phyloP scores from a whole-genome alignment of 2,888 invertebrate species.

The Xanthia icteritia region DNA sequence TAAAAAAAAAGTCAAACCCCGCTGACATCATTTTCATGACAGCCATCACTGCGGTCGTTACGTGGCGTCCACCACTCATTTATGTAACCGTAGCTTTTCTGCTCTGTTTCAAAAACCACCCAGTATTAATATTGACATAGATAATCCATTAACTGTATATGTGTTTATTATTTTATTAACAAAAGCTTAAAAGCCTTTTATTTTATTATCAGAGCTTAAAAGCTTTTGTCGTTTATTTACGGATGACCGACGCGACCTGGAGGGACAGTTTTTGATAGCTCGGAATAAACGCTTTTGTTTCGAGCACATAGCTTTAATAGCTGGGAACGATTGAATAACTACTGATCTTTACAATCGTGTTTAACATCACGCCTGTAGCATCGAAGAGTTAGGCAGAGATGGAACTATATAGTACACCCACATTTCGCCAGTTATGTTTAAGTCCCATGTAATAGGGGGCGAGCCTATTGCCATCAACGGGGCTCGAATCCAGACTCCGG shows the following conservation, averaged over 20 bases:
- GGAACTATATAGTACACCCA: too few species aligned
- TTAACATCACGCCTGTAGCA: too few species aligned
- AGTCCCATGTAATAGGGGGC: too few species aligned
- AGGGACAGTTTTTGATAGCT: conserved; percentile 9
- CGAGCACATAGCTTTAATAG: background rate
- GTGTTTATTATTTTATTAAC: conserved; percentile 23
- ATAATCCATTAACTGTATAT: conserved; percentile 35
- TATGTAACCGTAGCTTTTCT: background rate
- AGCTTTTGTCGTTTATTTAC: conserved; percentile 31
- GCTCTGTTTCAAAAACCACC: background rate
- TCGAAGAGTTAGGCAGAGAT: too few species aligned
- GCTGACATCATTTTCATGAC: too few species aligned
- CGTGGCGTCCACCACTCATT: too few species aligned
- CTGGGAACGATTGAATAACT: conserved; percentile 5
- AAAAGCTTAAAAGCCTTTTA: conserved; percentile 29
- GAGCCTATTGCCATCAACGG: too few species aligned
- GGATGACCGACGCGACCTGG: background rate
- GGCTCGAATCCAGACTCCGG: too few species aligned
- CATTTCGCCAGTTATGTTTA: background rate
- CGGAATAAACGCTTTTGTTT: conserved; percentile 16
- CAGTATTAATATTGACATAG: conserved; percentile 11
- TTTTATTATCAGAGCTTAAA: conserved; percentile 30
- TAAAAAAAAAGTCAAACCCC: too few species aligned
- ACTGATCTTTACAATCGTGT: background rate
- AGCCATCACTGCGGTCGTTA: too few species aligned